These are phyloP conservation scores for Argya squamiceps DNA, from an alignment of 2,797 vertebrate genomes.

Conservation along the genomic window DNA sequence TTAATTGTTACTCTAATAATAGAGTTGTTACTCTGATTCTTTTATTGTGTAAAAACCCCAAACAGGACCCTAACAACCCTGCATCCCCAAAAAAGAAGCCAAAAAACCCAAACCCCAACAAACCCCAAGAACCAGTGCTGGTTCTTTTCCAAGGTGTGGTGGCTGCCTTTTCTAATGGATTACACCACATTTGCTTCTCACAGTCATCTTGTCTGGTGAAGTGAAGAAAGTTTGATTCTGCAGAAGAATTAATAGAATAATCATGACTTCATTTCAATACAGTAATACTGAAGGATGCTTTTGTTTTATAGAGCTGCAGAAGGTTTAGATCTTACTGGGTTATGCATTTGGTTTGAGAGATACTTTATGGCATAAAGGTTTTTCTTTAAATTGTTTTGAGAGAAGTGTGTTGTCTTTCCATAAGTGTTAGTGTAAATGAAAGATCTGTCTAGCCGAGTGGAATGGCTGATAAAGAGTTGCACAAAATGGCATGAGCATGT, in stretches of 20 bases:
- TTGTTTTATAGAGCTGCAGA: neutral
- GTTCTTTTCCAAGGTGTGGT: neutral
- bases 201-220: neutral
- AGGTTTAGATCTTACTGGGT: neutral
- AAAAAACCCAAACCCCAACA: neutral
- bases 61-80: fast-evolving
- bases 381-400: neutral
- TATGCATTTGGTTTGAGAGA: neutral
- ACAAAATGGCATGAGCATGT: neutral
- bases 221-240: neutral
- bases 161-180: neutral
- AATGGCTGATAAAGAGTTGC: neutral
- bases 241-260: neutral
- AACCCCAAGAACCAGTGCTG: neutral
- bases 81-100: fast-evolving
- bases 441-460: neutral
- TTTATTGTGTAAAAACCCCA: neutral
- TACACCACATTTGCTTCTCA: neutral
- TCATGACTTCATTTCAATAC: neutral
- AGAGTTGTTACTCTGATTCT: neutral
- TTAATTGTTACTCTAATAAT: neutral
- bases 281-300: neutral
- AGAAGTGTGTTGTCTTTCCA: neutral
- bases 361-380: neutral
- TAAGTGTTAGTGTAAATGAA: neutral